Percentiles rank a stretch among this genome's conserved stretches.
Conservation (phyloP, 2,113 vertebrate genomes). For the Calyptommatus sinebrachiatus region DNA sequence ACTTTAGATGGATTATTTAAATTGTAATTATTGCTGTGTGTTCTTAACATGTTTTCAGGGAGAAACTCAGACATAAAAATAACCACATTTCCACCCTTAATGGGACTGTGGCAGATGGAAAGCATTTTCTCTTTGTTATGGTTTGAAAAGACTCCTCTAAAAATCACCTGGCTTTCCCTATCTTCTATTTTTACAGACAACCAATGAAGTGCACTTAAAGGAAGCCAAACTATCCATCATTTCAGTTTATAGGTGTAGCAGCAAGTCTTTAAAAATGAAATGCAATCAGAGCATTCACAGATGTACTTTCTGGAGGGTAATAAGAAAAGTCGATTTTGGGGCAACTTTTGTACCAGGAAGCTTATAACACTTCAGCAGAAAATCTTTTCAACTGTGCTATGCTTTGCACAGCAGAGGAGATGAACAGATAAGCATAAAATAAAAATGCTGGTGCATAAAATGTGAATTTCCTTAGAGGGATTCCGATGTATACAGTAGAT, state of each 20-base stretch:
- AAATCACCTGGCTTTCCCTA: conserved; percentile 45
- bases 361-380: conserved; percentile 53
- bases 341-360: conserved; percentile 56
- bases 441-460: conserved; percentile 1
- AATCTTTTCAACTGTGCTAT: conserved; percentile 39
- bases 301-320: conserved; percentile 61
- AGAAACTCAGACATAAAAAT: conserved; percentile 48
- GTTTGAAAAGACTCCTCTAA: conserved; percentile 36
- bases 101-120: conserved; percentile 42
- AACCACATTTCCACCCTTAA: conserved; percentile 39
- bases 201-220: conserved; percentile 48
- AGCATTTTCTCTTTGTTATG: conserved; percentile 18
- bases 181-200: conserved; percentile 46
- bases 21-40: conserved; percentile 42
- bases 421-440: conserved; percentile 39
- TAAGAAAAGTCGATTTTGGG: conserved; percentile 40
- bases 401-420: conserved; percentile 28
- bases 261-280: conserved; percentile 44
- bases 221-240: conserved; percentile 39
- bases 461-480: not conserved
- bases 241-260: conserved; percentile 46
- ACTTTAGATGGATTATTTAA: conserved; percentile 33
- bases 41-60: conserved; percentile 42
- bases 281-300: conserved; percentile 50
- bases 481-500: not conserved